Evolutionary conservation across 2,797 vertebrate species (phyloP), one percentile per base, ranked within the genome.

Genomic region (Sebastes glaucus): DNA sequence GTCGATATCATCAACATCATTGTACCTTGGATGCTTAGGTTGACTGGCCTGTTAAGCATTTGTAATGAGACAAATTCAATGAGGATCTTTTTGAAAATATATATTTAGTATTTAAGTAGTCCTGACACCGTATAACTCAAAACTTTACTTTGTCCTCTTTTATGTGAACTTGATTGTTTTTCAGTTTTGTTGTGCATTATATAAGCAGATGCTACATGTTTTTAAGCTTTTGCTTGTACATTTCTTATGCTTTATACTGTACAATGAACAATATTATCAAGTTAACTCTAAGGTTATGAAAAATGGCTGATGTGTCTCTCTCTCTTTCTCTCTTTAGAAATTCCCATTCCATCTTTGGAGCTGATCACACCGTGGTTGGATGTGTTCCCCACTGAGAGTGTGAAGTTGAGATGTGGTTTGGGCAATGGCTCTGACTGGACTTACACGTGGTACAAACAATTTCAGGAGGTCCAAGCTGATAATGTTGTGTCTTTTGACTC

Each of bases 331-430:
- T 68, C 8, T 23, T 33, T 61, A 94, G 93, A 83, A 63, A 90
- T 92, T 30, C 92, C 93, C 10, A 25, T 80, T 69, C 90, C 90
- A 6, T 20, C 11, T 18, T 9, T 92, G 71, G 69, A 22, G 1
- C 8, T 1, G 0, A 1, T 3, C 7, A 92, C 83, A 3, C 2
- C 1, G 1, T 93, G 94, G 94, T 6, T 52, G 4, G 88, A 94
- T 27, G 87, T 95, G 27, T 96, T 95, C 62, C 85, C 77, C 22
- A 23, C 4, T 27, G 94, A 96, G 85, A 78, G 28, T 4, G 85
- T 89, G 2, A 1, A 25, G 27, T 13, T 96, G 57, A 81, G 0
- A 18, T 96, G 95, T 82, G 55, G 2, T 7, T 82, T 92, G 74
- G 0, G 0, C 3, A 4, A 0, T 14, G 5, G 16, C 70, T 52